phyloP scores from a whole-genome alignment of 2,797 vertebrate genomes.

The Gobionotothen gibberifrons region DNA sequence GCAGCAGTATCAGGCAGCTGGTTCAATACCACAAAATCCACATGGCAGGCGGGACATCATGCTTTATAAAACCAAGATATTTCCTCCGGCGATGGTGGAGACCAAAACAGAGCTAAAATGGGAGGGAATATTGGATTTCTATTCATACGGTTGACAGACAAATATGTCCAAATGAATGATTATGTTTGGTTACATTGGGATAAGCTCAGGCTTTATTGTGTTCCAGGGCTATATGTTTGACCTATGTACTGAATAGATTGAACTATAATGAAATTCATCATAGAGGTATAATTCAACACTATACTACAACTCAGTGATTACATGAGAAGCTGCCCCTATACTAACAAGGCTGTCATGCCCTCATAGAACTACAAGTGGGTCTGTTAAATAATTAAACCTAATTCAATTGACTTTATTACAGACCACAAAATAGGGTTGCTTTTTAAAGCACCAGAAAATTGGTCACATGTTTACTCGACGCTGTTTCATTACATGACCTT shows the following conservation, averaged over 20 bases:
- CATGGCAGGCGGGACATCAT: neutral
- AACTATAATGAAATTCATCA: neutral
- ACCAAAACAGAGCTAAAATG: neutral
- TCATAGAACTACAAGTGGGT: neutral
- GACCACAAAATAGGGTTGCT: neutral
- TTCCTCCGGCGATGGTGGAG: neutral
- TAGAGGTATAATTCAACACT: neutral
- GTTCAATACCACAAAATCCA: neutral
- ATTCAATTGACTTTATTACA: constrained; percentile 20
- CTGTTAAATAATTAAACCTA: neutral
- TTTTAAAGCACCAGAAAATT: constrained; percentile 29
- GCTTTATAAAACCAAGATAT: neutral
- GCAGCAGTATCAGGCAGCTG: neutral
- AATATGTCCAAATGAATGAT: neutral
- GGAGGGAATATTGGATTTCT: neutral
- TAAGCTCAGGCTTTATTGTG: neutral
- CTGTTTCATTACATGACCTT: constrained; percentile 36
- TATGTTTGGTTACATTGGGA: neutral
- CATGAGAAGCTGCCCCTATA: constrained; percentile 1
- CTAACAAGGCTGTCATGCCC: neutral
- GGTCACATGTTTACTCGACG: constrained; percentile 27
- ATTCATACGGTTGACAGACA: neutral
- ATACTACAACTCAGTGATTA: neutral
- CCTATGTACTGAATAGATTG: too few relatives aligned
- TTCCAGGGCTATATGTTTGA: neutral